These are phyloP conservation scores for Miichthys miiuy DNA, from an alignment of 2,797 vertebrate species.

Conservation along the genomic window DNA sequence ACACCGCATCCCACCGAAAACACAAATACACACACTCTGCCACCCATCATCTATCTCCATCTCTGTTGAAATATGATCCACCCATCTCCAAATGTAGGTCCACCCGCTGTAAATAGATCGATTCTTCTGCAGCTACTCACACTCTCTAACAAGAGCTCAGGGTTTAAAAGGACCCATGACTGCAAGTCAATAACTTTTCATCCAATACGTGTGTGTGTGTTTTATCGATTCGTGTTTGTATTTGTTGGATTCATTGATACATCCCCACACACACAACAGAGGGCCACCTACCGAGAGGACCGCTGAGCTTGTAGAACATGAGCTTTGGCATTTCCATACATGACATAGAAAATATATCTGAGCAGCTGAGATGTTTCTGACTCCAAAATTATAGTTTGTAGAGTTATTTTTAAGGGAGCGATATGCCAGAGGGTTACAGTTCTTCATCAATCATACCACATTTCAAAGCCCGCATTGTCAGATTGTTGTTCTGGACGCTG, in stretches of 20 bases:
- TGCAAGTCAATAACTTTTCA: conserved; percentile 38
- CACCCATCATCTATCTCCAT: conserved; percentile 49
- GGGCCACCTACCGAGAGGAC: conserved; percentile 29
- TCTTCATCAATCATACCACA: conserved; percentile 37
- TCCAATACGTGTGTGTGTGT: conserved; percentile 17
- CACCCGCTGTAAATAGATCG: conserved; percentile 57
- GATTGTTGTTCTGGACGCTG: neutral
- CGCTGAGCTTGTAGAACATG: conserved; percentile 43
- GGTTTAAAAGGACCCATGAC: conserved; percentile 39
- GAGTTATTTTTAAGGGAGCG: conserved; percentile 57
- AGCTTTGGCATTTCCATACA: conserved; percentile 47
- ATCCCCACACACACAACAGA: conserved; percentile 14
- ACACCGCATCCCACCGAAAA: conserved; percentile 34
- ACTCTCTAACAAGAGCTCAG: conserved; percentile 38
- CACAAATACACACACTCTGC: conserved; percentile 35
- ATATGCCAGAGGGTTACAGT: conserved; percentile 26
- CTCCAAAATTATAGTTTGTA: conserved; percentile 58
- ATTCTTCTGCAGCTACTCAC: conserved; percentile 48
- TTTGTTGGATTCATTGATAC: conserved; percentile 44
- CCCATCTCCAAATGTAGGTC: conserved; percentile 49
- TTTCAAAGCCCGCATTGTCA: conserved; percentile 26
- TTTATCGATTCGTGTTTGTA: conserved; percentile 4
- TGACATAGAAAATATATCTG: conserved; percentile 54
- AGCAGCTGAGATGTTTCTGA: conserved; percentile 67
- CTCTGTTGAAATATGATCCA: conserved; percentile 63